Percentiles rank a stretch among this genome's conserved stretches.
phyloP scores from a whole-genome alignment of 1,140 invertebrate species.

The Thereuonema tuberculata region DNA sequence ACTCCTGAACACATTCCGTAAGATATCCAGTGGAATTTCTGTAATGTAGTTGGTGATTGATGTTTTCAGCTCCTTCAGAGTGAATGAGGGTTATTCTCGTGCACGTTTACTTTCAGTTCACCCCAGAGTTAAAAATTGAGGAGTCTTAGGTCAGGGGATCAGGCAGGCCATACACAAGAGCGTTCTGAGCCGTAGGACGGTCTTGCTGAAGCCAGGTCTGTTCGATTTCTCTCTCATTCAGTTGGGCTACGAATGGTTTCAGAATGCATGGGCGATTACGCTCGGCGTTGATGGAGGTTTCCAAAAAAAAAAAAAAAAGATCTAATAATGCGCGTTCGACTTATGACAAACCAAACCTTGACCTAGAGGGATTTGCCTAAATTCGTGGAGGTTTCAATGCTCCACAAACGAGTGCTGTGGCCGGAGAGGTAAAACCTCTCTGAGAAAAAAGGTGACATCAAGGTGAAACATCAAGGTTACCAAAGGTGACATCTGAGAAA shows the following conservation, averaged over 20 bases:
- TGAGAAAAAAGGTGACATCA: too few relatives aligned
- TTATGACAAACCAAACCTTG: too few relatives aligned
- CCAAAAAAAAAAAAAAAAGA: too few relatives aligned
- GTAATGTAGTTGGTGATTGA: neutral
- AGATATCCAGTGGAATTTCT: neutral
- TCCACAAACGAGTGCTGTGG: too few relatives aligned
- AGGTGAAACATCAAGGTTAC: too few relatives aligned
- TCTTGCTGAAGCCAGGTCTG: neutral
- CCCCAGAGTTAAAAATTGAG: neutral
- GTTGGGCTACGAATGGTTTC: neutral
- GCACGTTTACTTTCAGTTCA: neutral
- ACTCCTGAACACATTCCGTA: neutral
- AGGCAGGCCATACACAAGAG: neutral
- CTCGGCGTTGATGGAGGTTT: too few relatives aligned
- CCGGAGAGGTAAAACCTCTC: too few relatives aligned
- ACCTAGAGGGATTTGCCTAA: too few relatives aligned
- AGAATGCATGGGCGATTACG: too few relatives aligned
- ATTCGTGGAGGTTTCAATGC: too few relatives aligned
- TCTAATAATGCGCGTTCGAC: too few relatives aligned
- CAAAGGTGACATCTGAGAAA: too few relatives aligned
- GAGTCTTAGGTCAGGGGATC: neutral
- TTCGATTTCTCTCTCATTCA: neutral
- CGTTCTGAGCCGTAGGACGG: neutral
- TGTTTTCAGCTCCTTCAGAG: neutral
- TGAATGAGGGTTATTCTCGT: neutral